Evolutionary conservation across 2,888 invertebrate genomes (phyloP), one percentile per base, ranked within the genome.

Genomic region (Harpagoxenus sublaevis): DNA sequence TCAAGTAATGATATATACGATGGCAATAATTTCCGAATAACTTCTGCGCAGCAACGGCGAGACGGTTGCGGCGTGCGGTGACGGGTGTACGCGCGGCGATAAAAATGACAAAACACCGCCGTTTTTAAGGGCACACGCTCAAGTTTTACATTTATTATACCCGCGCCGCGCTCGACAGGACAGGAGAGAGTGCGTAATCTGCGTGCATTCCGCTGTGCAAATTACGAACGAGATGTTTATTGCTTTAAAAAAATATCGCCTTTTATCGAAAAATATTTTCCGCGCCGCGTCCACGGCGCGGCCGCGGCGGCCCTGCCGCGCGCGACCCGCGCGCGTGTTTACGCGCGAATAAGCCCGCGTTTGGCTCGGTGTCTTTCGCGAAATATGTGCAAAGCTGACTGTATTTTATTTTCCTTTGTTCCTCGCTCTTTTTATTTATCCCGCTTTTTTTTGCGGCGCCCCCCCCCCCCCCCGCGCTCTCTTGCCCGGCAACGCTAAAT

Each of bases 1-100:
- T 79, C 71, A 79, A 23, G 71, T 71, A 79, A 79, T 79, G 79
- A 79, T 79, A 71, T 79, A 79, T 73, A 28, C 39, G 71, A 18
- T 18, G 57, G 35, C 45, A 73, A 81, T 73, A 81, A 81, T 81
- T 81, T 73, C 23, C 45, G 42, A 48, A 81, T 48, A 81, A 81
- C 79, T 81, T 23, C 23, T 73, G 73, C 28, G 31, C n/a, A 23
- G 8, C 35, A 8, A n/a, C 10, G 42, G n/a, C 15, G 42, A 10
- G 53, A 12, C 45, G 39, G 55, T 4, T 15, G 12, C 70, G 51
- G 15, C 28, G 60, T 15, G n/a, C 18, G 63, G 2, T 74, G 35
- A 55, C 73, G 57, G 39, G 73, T 28, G 28, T 23, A 23, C 35
- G 68, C 45, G 57, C 5, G 28, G 39, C 60, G 48, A 81, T 81